Base-by-base conservation (phyloP, 2,113 vertebrate genomes). In the Pteruthius melanotis region DNA sequence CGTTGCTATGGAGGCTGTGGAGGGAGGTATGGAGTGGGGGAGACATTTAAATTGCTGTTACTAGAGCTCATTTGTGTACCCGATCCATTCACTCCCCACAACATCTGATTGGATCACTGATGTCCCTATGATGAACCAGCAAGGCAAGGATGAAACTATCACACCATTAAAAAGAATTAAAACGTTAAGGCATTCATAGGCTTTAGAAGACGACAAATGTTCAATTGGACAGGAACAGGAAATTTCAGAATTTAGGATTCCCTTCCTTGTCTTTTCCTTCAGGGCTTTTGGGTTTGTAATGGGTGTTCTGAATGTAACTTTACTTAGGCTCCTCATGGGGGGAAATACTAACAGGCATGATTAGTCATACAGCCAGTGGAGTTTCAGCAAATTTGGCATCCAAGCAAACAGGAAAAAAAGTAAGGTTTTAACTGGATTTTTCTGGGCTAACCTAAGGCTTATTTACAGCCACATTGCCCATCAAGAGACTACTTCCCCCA, bases 1-100 rank as follows among this genome's bases (percentile, higher is more conserved):
- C 56, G 93, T 94, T 95, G 89, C 91, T 93, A 92, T 97, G 87
- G 95, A 96, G 75, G 78, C 82, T 83, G 74, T 76, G 70, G 40
- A 95, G 90, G 24, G 65, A 94, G 52, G 30, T n/a, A 39, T 60
- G 70, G 70, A 54, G 44, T 75, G 19, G 30, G 61, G 74, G 49
- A 89, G 57, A 94, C 9, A 45, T 81, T 92, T 86, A 33, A 74
- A 76, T 33, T 76, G 26, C 52, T 79, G 15, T 89, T 92, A 68
- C 52, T 56, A 59, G 57, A 78, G 35, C 57, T 91, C 2, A 1
- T 76, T 92, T 50, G 0, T 63, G 12, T 71, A 83, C 57, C 44
- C 71, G 44, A 84, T 71, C 44, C 44, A 33, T 57, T 74, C 64
- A 78, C 45, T 81, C 91, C 60, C 40, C 28, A 15, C 68, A 92